Conservation (phyloP, 2,113 vertebrate genomes). For the Crypturellus undulatus region DNA sequence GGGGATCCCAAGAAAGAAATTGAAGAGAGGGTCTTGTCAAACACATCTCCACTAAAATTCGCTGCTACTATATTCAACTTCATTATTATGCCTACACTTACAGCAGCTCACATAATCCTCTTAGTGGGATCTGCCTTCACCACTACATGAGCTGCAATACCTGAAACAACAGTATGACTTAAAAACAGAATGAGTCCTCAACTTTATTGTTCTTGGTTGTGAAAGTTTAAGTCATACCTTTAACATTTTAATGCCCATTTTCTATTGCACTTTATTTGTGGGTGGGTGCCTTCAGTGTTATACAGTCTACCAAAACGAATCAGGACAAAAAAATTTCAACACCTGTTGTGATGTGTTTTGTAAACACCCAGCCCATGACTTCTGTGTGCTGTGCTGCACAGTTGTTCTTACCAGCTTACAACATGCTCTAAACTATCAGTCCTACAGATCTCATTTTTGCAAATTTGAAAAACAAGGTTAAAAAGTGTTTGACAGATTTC, state of each 20-base stretch:
- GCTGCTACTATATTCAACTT: not conserved
- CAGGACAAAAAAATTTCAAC: slow-evolving; percentile 28
- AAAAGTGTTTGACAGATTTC: not conserved
- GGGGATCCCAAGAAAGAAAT: not conserved
- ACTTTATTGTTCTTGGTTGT: not conserved
- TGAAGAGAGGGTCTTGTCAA: not conserved
- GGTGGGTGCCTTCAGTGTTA: not conserved
- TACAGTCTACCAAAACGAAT: slow-evolving; percentile 24
- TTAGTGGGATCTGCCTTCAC: not conserved
- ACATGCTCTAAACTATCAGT: slow-evolving; percentile 1
- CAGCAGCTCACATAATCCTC: not conserved
- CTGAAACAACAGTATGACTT: not conserved
- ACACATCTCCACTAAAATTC: not conserved
- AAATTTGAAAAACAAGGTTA: not conserved
- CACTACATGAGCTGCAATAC: not conserved
- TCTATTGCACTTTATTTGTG: not conserved
- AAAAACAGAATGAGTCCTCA: not conserved
- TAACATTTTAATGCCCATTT: not conserved
- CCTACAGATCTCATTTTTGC: not conserved
- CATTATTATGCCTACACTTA: not conserved
- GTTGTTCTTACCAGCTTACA: not conserved
- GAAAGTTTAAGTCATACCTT: not conserved
- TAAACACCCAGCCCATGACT: slow-evolving; percentile 44
- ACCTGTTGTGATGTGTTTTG: slow-evolving; percentile 42
- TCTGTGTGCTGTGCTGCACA: not conserved